Evolutionary conservation across 2,888 invertebrate species (phyloP), one percentile per base, ranked within the genome.

Genomic region (Drosophila barbarae): DNA sequence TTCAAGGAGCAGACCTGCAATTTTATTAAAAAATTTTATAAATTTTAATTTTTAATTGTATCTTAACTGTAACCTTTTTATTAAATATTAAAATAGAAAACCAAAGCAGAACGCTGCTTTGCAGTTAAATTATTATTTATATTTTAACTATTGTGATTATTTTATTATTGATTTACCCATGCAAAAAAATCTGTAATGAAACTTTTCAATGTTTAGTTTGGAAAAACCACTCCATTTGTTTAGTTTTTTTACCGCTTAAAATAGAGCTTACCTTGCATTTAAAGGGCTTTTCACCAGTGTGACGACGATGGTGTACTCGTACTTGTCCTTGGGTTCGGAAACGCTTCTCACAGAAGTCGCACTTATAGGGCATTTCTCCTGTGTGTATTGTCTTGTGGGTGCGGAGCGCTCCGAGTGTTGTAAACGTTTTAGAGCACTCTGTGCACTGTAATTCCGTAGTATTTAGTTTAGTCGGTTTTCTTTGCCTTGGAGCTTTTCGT

Each of bases 251-350:
- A 18, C 18, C 1, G 18, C 18, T 18, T 18, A 18, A 1, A 18
- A 18, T n/a, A 18, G 18, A 18, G 13, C 68, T 65, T 57, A 88
- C 88, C 76, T 88, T 86, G 66, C 88, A 88, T 23, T 84, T 83
- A 44, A 88, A 88, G 3, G 88, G 88, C 32, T 87, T 80, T 30
- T 88, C 88, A 9, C 88, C 88, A 0, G 88, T 88, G 59, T 88
- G 88, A 3, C 88, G 83, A 3, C 88, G 78, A 56, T 87, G 85
- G 66, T 88, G 88, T 1, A 88, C 88, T 1, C 86, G 87, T 10
- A 88, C 84, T 50, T 88, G 88, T 4, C 88, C 88, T 23, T 86
- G 81, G 1, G 88, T 88, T 1, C 88, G 85, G 50, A 88, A 88
- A 7, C 86, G 84, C 59, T 88, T 88, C 7, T 87, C 87, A 54